Evolutionary conservation across 2,113 vertebrate genomes (phyloP), one percentile per base, ranked within the genome.

Genomic region (Pomatostomus ruficeps): DNA sequence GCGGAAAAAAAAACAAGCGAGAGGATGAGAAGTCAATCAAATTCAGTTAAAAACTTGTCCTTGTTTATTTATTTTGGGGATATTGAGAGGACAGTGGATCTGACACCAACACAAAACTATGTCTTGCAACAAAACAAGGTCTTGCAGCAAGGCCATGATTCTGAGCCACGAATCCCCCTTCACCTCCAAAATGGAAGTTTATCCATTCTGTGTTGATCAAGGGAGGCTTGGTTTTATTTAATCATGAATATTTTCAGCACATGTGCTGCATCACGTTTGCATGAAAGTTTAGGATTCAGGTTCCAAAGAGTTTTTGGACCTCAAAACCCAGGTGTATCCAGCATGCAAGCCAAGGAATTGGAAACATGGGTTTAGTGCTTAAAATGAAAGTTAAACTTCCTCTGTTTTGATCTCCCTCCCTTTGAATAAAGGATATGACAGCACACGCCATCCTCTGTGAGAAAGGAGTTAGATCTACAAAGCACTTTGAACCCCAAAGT

Each of bases 61-160:
- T 11, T 85, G 45, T 85, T 92, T 90, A 29, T 88, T 87, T 87
- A 63, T 38, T n/a, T 67, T 46, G 48, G n/a, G 36, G 11, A 49
- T 65, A 68, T 62, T 2, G 17, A 91, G 16, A 74, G 45, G 52
- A 31, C 26, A 52, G 51, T 0, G 0, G 31, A 66, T 92, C 28
- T 49, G 46, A 59, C 20, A 77, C 22, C 25, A 52, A 14, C 36
- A 43, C 0, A 2, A 63, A 82, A 59, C 12, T 0, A 0, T 55
- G 14, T 59, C 59, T 52, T 48, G 12, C 49, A 86, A 24, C 14
- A 40, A 55, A 70, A 72, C 10, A 0, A 0, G 58, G 14, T 70
- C 52, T 71, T 55, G 13, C 36, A 88, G 28, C 28, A 71, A 54
- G 36, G 61, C 15, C 20, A 1, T 13, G 5, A 4, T 35, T 83